A percentile compares a stretch with the other conserved stretches of the same genome.
These are phyloP conservation scores for Micoletzkya japonica DNA, from an alignment of 2,888 invertebrate genomes.

Conservation along the genomic window DNA sequence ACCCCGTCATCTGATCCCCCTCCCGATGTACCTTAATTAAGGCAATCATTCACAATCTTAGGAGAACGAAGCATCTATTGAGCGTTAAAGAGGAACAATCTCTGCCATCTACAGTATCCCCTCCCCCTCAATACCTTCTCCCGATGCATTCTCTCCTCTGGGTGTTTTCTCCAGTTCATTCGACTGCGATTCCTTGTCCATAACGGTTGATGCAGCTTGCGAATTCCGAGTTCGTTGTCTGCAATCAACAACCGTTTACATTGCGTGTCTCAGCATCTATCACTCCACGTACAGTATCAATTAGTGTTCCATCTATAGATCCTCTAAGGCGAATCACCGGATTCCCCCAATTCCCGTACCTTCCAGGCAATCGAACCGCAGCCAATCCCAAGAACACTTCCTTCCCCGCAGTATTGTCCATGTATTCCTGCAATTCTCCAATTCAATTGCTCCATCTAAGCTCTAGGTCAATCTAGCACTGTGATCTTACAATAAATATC, in stretches of 20 bases:
- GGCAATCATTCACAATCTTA: not conserved
- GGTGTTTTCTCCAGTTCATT: constrained; percentile 7
- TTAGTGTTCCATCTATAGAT: too few species aligned
- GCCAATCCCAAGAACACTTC: constrained; percentile 94
- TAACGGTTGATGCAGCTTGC: constrained; percentile 32
- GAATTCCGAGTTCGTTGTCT: constrained; percentile 85
- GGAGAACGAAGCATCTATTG: too few species aligned
- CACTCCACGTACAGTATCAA: too few species aligned
- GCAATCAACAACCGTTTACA: not conserved
- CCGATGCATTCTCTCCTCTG: constrained; percentile 2
- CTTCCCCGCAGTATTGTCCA: constrained; percentile 88
- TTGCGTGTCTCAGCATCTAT: too few species aligned
- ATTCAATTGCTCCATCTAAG: not conserved
- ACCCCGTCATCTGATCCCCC: constrained; percentile 48
- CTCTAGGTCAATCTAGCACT: not conserved
- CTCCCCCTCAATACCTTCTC: constrained; percentile 32
- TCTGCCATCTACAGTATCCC: not conserved
- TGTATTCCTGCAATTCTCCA: constrained; percentile 76
- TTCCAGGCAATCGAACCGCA: constrained; percentile 92
- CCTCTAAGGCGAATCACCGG: too few species aligned
- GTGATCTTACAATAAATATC: not conserved
- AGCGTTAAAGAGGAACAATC: not conserved
- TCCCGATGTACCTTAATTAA: constrained; percentile 36
- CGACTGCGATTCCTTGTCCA: constrained; percentile 21
- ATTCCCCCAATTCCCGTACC: too few species aligned